phyloP scores from a whole-genome alignment of 2,113 vertebrate species.

The Thryonomys swinderianus region DNA sequence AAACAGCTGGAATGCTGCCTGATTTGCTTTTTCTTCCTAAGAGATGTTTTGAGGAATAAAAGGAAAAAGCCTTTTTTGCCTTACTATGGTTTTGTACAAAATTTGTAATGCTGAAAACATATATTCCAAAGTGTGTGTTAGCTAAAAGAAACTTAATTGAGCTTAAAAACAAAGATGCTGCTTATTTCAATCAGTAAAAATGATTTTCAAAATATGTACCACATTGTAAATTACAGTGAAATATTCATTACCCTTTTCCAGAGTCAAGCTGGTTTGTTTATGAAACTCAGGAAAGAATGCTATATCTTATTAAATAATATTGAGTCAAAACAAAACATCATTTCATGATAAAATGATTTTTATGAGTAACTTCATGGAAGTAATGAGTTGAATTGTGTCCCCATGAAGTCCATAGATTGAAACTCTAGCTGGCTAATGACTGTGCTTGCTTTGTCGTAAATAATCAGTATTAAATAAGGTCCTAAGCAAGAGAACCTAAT shows the following conservation, averaged over 20 bases:
- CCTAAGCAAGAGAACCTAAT: not conserved
- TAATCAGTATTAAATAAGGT: not conserved
- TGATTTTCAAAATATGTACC: not conserved
- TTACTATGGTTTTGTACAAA: not conserved
- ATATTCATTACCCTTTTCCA: not conserved
- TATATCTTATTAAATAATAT: not conserved
- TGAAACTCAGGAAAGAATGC: not conserved
- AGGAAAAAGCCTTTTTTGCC: not conserved
- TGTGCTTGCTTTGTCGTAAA: not conserved
- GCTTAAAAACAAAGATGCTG: not conserved
- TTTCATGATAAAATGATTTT: not conserved
- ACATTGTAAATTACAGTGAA: not conserved
- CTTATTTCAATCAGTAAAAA: not conserved
- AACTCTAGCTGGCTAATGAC: not conserved
- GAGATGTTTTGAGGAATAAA: slow-evolving; percentile 37
- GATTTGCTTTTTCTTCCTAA: slow-evolving; percentile 28
- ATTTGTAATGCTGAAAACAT: not conserved
- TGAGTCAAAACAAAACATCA: not conserved
- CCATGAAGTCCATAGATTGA: not conserved
- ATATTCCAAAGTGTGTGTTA: not conserved
- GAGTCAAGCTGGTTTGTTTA: slow-evolving; percentile 30
- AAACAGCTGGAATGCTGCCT: slow-evolving; percentile 53
- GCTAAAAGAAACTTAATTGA: slow-evolving; percentile 1
- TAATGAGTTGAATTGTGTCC: not conserved
- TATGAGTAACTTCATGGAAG: not conserved